Percentiles rank a stretch among this genome's conserved stretches.
These are phyloP conservation scores for Aphelocoma californica DNA, from an alignment of 2,797 vertebrate genomes.

Conservation along the genomic window DNA sequence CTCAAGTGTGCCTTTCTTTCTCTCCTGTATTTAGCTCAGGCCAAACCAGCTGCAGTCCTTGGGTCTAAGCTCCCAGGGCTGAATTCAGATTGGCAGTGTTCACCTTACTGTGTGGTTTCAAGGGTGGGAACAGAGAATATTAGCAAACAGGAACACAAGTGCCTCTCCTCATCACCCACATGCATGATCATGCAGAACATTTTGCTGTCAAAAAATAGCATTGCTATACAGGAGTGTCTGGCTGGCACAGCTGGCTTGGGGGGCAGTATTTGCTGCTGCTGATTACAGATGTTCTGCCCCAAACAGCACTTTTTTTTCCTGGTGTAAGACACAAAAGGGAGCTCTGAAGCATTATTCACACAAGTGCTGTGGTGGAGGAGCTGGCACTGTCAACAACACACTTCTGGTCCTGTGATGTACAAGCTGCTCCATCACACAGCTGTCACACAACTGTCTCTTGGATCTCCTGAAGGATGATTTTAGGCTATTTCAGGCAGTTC, in stretches of 20 bases:
- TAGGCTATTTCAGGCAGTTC: background rate
- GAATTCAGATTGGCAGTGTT: background rate
- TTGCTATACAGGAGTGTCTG: background rate
- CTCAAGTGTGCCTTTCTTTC: background rate
- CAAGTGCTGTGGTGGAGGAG: accelerated
- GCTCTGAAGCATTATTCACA: background rate
- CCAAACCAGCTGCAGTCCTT: background rate
- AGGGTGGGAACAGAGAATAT: background rate
- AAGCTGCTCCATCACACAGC: background rate
- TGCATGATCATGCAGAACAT: accelerated
- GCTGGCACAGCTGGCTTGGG: background rate
- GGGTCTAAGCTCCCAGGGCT: background rate
- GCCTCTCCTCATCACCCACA: accelerated
- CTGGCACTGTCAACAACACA: background rate
- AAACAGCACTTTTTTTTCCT: background rate
- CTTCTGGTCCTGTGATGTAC: background rate
- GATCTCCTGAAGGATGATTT: background rate
- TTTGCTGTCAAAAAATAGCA: background rate
- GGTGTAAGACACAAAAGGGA: background rate
- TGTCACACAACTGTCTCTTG: background rate
- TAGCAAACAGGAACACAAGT: background rate
- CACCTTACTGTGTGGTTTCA: background rate
- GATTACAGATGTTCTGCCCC: background rate
- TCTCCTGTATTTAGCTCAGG: background rate
- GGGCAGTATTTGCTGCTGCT: background rate